Percentiles rank a stretch among this genome's conserved stretches.
Conservation (phyloP, 2,888 invertebrate species). For the Rhamphomyia laevipes region DNA sequence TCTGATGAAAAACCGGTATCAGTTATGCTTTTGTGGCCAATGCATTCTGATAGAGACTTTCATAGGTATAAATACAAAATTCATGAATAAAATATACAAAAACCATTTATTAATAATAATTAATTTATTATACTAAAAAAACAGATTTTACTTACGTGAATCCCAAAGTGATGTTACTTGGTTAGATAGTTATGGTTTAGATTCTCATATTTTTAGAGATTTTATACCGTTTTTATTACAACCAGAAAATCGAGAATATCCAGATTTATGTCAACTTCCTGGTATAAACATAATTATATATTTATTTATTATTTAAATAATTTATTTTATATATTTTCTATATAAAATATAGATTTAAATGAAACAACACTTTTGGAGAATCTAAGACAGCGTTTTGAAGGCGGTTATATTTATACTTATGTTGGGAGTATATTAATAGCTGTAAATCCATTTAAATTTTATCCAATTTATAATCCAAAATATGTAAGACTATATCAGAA, state of each 20-base stretch:
- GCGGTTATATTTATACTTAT: constrained; percentile 91
- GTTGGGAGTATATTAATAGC: constrained; percentile 93
- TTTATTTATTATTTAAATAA: background rate
- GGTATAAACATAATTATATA: constrained; percentile 12
- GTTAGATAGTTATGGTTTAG: constrained; percentile 80
- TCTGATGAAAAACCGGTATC: constrained; percentile 70
- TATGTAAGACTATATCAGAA: constrained; percentile 94
- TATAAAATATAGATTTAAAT: constrained; percentile 55
- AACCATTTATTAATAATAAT: background rate
- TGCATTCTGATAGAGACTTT: constrained; percentile 41
- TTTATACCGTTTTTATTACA: constrained; percentile 84
- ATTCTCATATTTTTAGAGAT: constrained; percentile 84
- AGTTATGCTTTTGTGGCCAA: constrained; percentile 73
- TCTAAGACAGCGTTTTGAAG: constrained; percentile 74
- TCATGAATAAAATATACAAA: no score
- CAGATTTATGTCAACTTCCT: constrained; percentile 89
- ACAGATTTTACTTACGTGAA: constrained; percentile 75
- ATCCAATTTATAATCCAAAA: constrained; percentile 95
- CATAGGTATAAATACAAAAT: constrained; percentile 13
- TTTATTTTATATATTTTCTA: background rate
- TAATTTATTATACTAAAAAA: background rate
- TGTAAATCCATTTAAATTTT: constrained; percentile 88
- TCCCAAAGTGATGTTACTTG: constrained; percentile 75
- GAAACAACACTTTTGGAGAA: constrained; percentile 88
- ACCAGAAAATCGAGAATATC: constrained; percentile 87